Base-by-base conservation (phyloP, 2,797 vertebrate genomes). In the Garrulus glandarius region DNA sequence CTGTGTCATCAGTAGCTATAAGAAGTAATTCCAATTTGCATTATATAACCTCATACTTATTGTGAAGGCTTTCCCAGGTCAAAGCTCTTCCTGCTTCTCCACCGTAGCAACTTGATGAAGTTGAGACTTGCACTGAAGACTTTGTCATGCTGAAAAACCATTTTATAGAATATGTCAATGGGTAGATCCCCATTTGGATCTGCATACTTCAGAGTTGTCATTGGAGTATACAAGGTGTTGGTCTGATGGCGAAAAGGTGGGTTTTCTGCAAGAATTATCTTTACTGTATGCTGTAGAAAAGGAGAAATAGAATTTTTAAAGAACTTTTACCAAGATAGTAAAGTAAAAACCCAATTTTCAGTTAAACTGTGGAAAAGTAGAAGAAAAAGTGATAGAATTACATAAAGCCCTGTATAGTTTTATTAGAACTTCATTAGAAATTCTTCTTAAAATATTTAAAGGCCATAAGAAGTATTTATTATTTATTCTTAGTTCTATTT, bases 221-320 rank as follows among this genome's bases (percentile, higher is more conserved):
- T 98, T 1, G 98, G 99, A 19, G 98, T 99, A 92, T 99, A 99
- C 41, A 99, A 92, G 3, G 95, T 97, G 92, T 99, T 99, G 15
- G 98, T 99, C 97, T 99, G 98, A 89, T 99, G 98, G 57, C 98
- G 98, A 93, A 99, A 99, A 47, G 98, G 99, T 18, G 98, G 99
- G 63, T 98, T 97, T 17, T 98, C 97, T 97, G 98, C 97, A 80
- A 98, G 98, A 96, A 99, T 98, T 92, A 99, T 98, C 97, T 98
- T 98, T 52, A 97, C 39, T 32, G 98, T 99, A 46, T 99, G 99
- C 99, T 99, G 85, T 74, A 55, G 93, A 88, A 86, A 89, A 92
- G 50, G 52, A 90, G 39, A 95, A 92, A 65, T 5, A 9, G 26
- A 68, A 65, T 29, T 69, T 20, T 92, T 44, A 22, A 79, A 88